These are phyloP conservation scores for Oscheius myriophilus DNA, from an alignment of 2,888 invertebrate genomes.

Conservation along the genomic window DNA sequence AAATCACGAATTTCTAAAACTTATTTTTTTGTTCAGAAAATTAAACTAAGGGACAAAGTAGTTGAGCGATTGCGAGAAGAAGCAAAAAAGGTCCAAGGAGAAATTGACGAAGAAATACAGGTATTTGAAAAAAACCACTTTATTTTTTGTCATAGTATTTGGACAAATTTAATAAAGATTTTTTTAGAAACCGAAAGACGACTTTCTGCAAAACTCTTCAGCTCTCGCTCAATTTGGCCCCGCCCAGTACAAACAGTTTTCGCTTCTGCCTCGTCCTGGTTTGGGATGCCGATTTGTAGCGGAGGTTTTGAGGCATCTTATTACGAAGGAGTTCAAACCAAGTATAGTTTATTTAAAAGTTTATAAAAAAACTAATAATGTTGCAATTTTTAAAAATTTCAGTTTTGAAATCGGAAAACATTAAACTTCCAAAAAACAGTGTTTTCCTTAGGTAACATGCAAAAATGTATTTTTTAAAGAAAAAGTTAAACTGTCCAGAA, in stretches of 20 bases:
- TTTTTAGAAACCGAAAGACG: slow-evolving; percentile 20
- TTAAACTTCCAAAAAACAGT: background rate
- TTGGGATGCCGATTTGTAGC: slow-evolving; percentile 26
- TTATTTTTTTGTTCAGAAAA: no score
- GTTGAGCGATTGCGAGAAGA: slow-evolving; percentile 3
- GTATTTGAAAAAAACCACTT: background rate
- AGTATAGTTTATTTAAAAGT: background rate
- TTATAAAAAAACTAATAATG: no score
- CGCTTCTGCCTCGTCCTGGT: slow-evolving; percentile 15
- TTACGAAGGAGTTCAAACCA: slow-evolving; percentile 14
- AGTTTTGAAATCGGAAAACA: no score
- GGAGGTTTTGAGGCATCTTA: slow-evolving; percentile 17
- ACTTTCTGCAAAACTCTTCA: background rate
- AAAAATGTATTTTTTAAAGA: no score
- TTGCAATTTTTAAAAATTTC: no score
- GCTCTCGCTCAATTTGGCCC: slow-evolving; percentile 2
- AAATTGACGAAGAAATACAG: slow-evolving; percentile 13
- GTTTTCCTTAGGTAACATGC: no score
- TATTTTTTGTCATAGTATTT: no score
- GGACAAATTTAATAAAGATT: background rate
- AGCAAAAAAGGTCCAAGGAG: slow-evolving; percentile 8
- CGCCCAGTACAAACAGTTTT: slow-evolving; percentile 16
- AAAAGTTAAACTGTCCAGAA: no score
- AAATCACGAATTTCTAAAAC: background rate
- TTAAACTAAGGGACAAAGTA: slow-evolving; percentile 9